Percentiles rank a stretch among this genome's conserved stretches.
Conservation (phyloP, 23 tunicate species). For the Trididemnum miniatum region DNA sequence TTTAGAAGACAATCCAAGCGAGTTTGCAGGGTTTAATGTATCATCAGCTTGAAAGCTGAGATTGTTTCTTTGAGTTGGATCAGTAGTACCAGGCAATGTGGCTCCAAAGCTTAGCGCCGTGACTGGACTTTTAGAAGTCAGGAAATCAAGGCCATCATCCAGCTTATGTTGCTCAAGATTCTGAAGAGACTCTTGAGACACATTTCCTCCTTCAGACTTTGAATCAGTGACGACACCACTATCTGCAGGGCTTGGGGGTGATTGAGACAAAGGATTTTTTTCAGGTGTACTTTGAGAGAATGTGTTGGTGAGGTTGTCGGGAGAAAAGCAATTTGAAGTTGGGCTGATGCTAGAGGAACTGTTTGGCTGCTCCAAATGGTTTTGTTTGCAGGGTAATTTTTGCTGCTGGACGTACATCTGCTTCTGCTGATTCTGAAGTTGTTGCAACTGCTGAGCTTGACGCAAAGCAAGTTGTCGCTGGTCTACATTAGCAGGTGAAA, state of each 20-base stretch:
- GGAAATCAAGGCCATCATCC: constrained; percentile 31
- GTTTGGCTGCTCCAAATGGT: background rate
- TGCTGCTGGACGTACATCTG: background rate
- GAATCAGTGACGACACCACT: constrained; percentile 78
- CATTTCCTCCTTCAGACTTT: constrained; percentile 47
- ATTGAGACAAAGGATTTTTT: constrained; percentile 46
- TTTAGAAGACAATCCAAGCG: constrained; percentile 1
- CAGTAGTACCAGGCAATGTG: background rate
- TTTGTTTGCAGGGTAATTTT: background rate
- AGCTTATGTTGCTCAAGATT: constrained; percentile 36
- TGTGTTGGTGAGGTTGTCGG: constrained; percentile 36
- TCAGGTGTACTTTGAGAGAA: constrained; percentile 50
- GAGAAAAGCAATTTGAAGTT: constrained; percentile 34
- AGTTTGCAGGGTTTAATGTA: background rate
- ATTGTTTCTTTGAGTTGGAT: background rate
- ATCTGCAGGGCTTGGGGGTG: constrained; percentile 80
- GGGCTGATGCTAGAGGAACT: constrained; percentile 25
- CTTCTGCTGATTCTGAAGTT: background rate
- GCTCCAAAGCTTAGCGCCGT: constrained; percentile 3
- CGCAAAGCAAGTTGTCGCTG: constrained; percentile 24
- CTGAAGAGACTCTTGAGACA: constrained; percentile 53
- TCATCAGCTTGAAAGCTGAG: constrained; percentile 5
- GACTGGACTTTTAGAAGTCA: constrained; percentile 1
- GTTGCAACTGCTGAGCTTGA: constrained; percentile 7
- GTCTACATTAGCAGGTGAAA: constrained; percentile 12